Base-by-base conservation (phyloP, 37 sponge, comb jelly and placozoan genomes). In the Beroe ovata region DNA sequence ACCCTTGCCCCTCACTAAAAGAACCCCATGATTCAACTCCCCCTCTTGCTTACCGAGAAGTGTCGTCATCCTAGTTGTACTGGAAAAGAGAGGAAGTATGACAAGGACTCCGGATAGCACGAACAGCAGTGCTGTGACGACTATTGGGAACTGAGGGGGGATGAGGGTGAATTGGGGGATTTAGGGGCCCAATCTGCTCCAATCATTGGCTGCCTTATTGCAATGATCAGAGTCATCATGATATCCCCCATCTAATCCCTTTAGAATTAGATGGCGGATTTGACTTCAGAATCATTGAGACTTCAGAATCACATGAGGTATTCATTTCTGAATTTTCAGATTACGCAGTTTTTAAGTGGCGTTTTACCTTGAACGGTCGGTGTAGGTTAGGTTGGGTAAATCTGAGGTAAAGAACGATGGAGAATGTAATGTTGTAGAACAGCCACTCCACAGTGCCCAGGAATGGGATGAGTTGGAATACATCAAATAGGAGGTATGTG, bases 381-480 rank as follows among this genome's bases (percentile, higher is more conserved):
- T 40, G 41, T 1, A 35, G 20, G 2, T 42, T 4, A 3, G 84
- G 84, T 0, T 77, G 28, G 8, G 26, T 77, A 54, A 36, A 77
- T 25, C 84, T 39, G 28, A 77, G 47, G 47, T 41, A 77, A 11
- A 77, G 23, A 20, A 77, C 3, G 1, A 42, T 36, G 1, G 84
- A 77, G 84, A 77, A 77, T 16, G 84, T 77, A 4, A 77, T 21
- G 54, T 35, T 25, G 84, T 77, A 77, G 22, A 77, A 77, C 54
- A 42, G 21, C 84, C 84, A 77, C 84, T 77, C 84, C 4, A 77
- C 84, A 1, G 84, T 77, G n/a, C 54, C n/a, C 36, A 77, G 54
- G 54, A 39, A 77, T 1, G 84, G 84, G 47, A 77, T 77, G 1
- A 77, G 84, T 8, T 20, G 36, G 28, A 32, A 32, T 1, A 36